Evolutionary conservation across 2,113 vertebrate genomes (phyloP).

Genomic region (Vimba vimba): DNA sequence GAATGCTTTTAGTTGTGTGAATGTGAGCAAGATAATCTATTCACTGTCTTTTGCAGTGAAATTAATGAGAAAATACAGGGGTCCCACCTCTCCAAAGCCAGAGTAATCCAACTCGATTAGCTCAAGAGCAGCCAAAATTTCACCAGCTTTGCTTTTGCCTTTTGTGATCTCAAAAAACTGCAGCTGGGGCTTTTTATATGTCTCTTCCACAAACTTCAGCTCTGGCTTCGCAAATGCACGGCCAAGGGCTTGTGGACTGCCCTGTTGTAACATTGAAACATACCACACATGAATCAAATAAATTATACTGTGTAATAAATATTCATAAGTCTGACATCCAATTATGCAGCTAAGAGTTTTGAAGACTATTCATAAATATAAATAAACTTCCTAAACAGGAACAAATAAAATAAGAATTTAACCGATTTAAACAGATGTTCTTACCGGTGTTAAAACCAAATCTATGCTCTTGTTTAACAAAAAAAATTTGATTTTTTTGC

Average conservation of each 20-base stretch:
- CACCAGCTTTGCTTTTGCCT: constrained; percentile 78
- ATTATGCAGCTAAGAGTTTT: background rate
- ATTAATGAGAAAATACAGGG: background rate
- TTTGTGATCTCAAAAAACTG: constrained; percentile 86
- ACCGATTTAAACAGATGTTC: background rate
- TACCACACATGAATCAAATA: background rate
- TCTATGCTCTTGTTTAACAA: background rate
- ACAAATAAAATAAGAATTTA: background rate
- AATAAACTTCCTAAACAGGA: background rate
- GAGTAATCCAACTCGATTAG: constrained; percentile 91
- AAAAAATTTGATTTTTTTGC: too few relatives aligned
- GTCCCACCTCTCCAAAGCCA: constrained; percentile 84
- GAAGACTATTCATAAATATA: background rate
- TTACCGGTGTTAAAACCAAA: background rate
- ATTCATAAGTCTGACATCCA: background rate
- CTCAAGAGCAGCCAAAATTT: constrained; percentile 89
- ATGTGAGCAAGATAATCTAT: background rate
- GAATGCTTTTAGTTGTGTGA: background rate
- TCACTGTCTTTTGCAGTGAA: background rate
- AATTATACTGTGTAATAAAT: background rate
- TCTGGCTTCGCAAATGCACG: constrained; percentile 84
- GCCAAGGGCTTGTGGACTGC: constrained; percentile 79
- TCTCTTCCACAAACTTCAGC: constrained; percentile 83
- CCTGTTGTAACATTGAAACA: constrained; percentile 68
- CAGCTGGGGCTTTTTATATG: constrained; percentile 80